phyloP scores from a whole-genome alignment of 2,113 vertebrate species.

The Zeus faber region DNA sequence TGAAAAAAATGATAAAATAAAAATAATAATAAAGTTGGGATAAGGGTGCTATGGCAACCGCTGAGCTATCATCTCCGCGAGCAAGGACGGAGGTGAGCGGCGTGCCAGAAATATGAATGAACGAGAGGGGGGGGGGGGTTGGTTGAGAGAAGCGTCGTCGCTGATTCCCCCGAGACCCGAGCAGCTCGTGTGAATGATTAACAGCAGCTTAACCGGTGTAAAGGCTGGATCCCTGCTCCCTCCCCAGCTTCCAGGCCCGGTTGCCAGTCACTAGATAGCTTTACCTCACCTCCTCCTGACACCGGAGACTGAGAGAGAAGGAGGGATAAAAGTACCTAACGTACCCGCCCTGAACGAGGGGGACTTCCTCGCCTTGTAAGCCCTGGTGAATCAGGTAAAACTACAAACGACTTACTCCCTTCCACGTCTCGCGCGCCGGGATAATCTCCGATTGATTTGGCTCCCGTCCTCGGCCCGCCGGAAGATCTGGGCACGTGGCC shows the following conservation, averaged over 20 bases:
- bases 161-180: slow-evolving; percentile 14
- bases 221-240: slow-evolving; percentile 23
- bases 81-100: not conserved
- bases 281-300: slow-evolving; percentile 44
- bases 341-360: too few species aligned
- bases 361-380: too few species aligned
- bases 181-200: slow-evolving; percentile 50
- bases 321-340: too few species aligned
- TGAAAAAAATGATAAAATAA: not conserved
- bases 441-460: slow-evolving; percentile 32
- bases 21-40: too few species aligned
- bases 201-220: slow-evolving; percentile 4
- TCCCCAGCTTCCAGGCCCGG: slow-evolving; percentile 39
- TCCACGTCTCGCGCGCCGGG: too few species aligned
- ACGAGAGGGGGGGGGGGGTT: not conserved
- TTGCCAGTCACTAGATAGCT: slow-evolving; percentile 59
- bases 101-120: not conserved
- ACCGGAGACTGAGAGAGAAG: slow-evolving; percentile 1
- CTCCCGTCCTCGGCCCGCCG: too few species aligned
- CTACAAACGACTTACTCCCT: too few species aligned
- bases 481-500: slow-evolving; percentile 35
- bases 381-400: too few species aligned
- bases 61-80: not conserved
- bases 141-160: not conserved
- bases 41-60: not conserved